Conservation (phyloP, 2,888 invertebrate species). For the Eurytoma adleriae region DNA sequence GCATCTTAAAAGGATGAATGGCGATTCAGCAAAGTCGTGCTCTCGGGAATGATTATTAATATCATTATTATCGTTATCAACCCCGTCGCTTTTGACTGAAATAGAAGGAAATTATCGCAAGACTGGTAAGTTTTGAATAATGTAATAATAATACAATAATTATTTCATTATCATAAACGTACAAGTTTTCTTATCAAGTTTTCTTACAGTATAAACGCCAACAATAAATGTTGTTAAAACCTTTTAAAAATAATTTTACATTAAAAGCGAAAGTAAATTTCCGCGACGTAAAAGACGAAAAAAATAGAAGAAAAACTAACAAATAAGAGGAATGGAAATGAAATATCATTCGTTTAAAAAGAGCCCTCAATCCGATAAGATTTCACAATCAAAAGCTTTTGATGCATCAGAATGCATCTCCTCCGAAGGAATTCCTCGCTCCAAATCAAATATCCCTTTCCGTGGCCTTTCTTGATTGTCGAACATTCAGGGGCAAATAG, state of each 20-base stretch:
- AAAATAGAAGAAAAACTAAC: no score
- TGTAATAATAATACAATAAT: no score
- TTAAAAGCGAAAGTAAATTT: no score
- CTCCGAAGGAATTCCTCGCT: conserved; percentile 22
- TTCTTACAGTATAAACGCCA: no score
- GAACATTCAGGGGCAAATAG: conserved; percentile 50
- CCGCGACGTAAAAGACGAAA: no score
- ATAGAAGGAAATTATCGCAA: no score
- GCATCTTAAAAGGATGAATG: conserved; percentile 6
- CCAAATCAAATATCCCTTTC: conserved; percentile 47
- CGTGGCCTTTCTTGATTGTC: conserved; percentile 51
- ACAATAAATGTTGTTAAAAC: no score
- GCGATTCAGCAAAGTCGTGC: conserved; percentile 5
- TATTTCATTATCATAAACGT: no score
- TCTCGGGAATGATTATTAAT: conserved; percentile 8
- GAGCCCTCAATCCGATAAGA: conserved; percentile 24
- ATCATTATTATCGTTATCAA: conserved; percentile 16
- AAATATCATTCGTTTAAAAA: conserved; percentile 19
- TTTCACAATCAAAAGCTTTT: conserved; percentile 43
- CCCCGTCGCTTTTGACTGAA: no score
- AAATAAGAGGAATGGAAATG: background rate
- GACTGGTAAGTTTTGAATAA: no score
- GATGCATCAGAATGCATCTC: conserved; percentile 39
- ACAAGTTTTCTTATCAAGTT: no score
- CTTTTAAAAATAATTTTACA: no score